Evolutionary conservation across 2,113 vertebrate genomes (phyloP), one percentile per base, ranked within the genome.

Genomic region (Pteropus alecto): DNA sequence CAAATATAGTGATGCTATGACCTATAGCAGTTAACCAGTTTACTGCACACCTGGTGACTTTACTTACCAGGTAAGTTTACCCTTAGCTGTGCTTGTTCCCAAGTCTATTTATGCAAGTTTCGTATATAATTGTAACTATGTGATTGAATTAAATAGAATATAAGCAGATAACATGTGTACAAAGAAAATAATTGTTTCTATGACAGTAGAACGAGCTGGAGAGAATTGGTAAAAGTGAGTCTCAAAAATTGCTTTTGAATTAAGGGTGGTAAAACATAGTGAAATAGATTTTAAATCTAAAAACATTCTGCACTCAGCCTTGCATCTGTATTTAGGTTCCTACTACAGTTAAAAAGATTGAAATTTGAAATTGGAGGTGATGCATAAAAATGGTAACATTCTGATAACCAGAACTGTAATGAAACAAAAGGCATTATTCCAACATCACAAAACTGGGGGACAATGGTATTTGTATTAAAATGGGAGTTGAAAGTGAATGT

Each of bases 241-340:
- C 19, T 60, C 41, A 89, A 92, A 86, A 95, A 92, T 13, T 93
- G 51, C n/a, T 94, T 73, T 74, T 51, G 41, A 96, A 90, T 48
- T 90, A 92, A 14, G 13, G 46, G 24, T 65, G 28, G 61, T 22
- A 70, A 71, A 0, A 19, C 22, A 78, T 11, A 43, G 6, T 48
- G 84, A 92, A 92, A 68, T 13, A 56, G 24, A 1, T 86, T 87
- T 92, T 46, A 65, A 92, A 76, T 77, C 70, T 87, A 83, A 92
- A 81, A 26, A 16, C 58, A 81, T 46, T 65, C 6, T 63, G 7
- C 6, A 33, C 7, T 90, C 48, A 74, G 22, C 13, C 21, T 70
- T 87, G 3, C 2, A 58, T 38, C 46, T 83, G 33, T 77, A 70
- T 61, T 87, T 91, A 54, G 21, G 2, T 67, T 82, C 51, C 58